Evolutionary conservation across 2,113 vertebrate species (phyloP).

Genomic region (Nothoprocta perdicaria): DNA sequence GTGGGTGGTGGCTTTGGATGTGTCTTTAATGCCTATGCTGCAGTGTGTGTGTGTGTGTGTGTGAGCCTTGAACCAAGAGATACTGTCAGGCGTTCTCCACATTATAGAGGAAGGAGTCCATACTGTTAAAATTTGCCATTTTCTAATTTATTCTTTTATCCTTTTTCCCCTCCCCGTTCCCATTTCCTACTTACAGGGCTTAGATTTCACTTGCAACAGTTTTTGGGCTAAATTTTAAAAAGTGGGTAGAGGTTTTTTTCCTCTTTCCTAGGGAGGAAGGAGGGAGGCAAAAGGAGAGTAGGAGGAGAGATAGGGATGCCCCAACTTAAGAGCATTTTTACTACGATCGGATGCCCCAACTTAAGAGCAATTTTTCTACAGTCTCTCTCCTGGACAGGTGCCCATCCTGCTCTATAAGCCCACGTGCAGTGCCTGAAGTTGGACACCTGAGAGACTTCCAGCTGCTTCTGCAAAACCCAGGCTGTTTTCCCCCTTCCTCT

Average conservation of each 20-base stretch:
- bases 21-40: background rate
- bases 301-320: background rate
- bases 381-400: background rate
- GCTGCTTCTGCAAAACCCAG: background rate
- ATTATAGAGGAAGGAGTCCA: background rate
- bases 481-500: background rate
- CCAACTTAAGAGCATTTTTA: background rate
- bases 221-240: background rate
- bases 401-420: background rate
- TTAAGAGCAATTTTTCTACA: fast-evolving
- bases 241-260: background rate
- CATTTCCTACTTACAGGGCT: background rate
- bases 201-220: background rate
- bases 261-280: background rate
- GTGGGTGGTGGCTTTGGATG: background rate
- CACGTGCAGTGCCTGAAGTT: background rate
- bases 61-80: background rate
- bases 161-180: fast-evolving
- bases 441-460: background rate
- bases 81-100: background rate
- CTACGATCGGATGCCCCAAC: fast-evolving
- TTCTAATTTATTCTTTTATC: background rate
- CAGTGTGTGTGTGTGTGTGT: background rate
- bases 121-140: background rate
- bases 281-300: background rate